Evolutionary conservation across 2,888 invertebrate species (phyloP).

Genomic region (Exephanes ischioxanthus): DNA sequence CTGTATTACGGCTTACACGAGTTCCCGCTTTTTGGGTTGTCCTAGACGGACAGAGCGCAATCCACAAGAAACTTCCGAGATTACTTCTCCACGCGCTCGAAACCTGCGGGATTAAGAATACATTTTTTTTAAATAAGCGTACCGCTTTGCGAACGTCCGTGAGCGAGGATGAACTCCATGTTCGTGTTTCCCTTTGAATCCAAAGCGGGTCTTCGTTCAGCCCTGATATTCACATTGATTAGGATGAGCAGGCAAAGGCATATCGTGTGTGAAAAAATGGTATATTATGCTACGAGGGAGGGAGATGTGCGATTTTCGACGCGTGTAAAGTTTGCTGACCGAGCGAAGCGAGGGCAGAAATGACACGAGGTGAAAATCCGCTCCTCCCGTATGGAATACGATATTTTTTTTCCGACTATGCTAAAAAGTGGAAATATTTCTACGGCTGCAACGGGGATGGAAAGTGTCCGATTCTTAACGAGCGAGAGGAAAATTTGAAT

Average conservation of each 20-base stretch:
- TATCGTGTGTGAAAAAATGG: not conserved
- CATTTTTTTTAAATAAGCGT: slow-evolving; percentile 37
- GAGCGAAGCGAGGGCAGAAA: too few relatives aligned
- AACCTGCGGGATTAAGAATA: slow-evolving; percentile 43
- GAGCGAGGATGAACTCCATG: not conserved
- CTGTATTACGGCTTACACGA: slow-evolving; percentile 73
- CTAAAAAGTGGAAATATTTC: too few relatives aligned
- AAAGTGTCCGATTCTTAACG: too few relatives aligned
- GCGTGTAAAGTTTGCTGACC: too few relatives aligned
- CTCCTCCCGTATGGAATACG: too few relatives aligned
- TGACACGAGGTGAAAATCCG: too few relatives aligned
- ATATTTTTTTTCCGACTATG: too few relatives aligned
- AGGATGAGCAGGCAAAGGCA: slow-evolving; percentile 36
- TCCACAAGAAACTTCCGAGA: slow-evolving; percentile 8
- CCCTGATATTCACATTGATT: slow-evolving; percentile 30
- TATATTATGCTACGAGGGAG: too few relatives aligned
- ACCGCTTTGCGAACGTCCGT: slow-evolving; percentile 19
- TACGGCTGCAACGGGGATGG: too few relatives aligned
- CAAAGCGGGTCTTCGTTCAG: slow-evolving; percentile 13
- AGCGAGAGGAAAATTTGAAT: too few relatives aligned
- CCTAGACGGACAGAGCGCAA: slow-evolving; percentile 22
- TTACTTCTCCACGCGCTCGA: slow-evolving; percentile 8
- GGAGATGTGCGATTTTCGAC: too few relatives aligned
- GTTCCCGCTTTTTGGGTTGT: slow-evolving; percentile 71
- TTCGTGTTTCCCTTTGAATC: not conserved